phyloP scores from a whole-genome alignment of 2,797 vertebrate species.

The Dendrocincla fuliginosa region DNA sequence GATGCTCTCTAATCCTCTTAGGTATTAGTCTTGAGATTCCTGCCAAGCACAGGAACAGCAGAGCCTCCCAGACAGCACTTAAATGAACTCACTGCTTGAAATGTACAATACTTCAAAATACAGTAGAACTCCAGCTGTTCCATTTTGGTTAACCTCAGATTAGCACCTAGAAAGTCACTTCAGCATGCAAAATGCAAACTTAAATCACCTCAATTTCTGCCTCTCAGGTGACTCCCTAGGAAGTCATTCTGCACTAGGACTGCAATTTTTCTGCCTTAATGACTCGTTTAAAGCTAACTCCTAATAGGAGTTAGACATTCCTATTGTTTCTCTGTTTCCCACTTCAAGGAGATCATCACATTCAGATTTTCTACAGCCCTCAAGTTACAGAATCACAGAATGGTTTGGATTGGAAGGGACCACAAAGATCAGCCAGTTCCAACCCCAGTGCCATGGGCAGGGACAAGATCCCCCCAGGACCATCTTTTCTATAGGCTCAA shows the following conservation, averaged over 20 bases:
- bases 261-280: neutral
- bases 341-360: neutral
- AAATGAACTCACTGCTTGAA: neutral
- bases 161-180: neutral
- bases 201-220: neutral
- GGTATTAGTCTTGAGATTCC: constrained; percentile 44
- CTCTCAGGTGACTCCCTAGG: neutral
- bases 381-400: neutral
- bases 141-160: neutral
- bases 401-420: neutral
- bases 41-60: constrained; percentile 31
- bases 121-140: neutral
- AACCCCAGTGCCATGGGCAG: fast-evolving
- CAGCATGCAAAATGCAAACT: neutral
- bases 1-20: constrained; percentile 49
- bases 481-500: neutral
- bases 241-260: neutral
- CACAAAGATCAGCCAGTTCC: neutral
- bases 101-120: neutral
- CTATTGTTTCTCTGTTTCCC: neutral
- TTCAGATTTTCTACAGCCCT: neutral
- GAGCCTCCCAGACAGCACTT: neutral
- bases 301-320: neutral
- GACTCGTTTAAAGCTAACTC: neutral
- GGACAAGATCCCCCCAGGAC: neutral